A percentile compares a stretch with the other conserved stretches of the same genome.
Conservation (phyloP, 92 coral and sea anemone species). For the Actinostola sp. region DNA sequence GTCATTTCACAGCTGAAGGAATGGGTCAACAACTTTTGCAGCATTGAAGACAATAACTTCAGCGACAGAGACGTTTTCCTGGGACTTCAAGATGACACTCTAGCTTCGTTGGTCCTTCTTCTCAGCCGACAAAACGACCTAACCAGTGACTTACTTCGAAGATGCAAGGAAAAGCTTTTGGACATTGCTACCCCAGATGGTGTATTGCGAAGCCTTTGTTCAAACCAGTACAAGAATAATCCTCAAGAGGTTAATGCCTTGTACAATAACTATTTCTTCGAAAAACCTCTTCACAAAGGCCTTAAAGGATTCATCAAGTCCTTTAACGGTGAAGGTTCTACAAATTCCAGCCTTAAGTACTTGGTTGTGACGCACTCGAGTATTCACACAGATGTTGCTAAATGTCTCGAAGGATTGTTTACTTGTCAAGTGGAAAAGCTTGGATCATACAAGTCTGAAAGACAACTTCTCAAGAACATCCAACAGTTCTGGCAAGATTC, state of each 20-base stretch:
- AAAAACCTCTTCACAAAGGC: slow-evolving; percentile 37
- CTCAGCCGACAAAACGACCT: slow-evolving; percentile 12
- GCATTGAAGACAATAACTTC: slow-evolving; percentile 20
- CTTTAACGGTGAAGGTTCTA: background rate
- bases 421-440: slow-evolving; percentile 41
- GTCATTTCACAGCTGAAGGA: slow-evolving; percentile 10
- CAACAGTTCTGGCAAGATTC: slow-evolving; percentile 33
- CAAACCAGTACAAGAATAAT: slow-evolving; percentile 19
- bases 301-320: slow-evolving; percentile 23
- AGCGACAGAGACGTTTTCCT: slow-evolving; percentile 47
- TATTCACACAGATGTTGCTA: slow-evolving; percentile 32
- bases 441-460: slow-evolving; percentile 45
- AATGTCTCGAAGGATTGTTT: slow-evolving; percentile 16
- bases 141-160: slow-evolving; percentile 11
- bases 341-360: slow-evolving; percentile 23
- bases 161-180: slow-evolving; percentile 44
- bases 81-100: slow-evolving; percentile 54
- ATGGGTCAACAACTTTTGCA: slow-evolving; percentile 40
- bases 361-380: slow-evolving; percentile 43
- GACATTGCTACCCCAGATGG: slow-evolving; percentile 47
- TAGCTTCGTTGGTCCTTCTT: slow-evolving; percentile 47
- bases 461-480: slow-evolving; percentile 32
- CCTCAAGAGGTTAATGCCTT: slow-evolving; percentile 20
- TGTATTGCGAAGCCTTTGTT: slow-evolving; percentile 27
- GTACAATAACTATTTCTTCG: slow-evolving; percentile 11